phyloP scores from a whole-genome alignment of 2,888 invertebrate species.

The Apotomis capreana region DNA sequence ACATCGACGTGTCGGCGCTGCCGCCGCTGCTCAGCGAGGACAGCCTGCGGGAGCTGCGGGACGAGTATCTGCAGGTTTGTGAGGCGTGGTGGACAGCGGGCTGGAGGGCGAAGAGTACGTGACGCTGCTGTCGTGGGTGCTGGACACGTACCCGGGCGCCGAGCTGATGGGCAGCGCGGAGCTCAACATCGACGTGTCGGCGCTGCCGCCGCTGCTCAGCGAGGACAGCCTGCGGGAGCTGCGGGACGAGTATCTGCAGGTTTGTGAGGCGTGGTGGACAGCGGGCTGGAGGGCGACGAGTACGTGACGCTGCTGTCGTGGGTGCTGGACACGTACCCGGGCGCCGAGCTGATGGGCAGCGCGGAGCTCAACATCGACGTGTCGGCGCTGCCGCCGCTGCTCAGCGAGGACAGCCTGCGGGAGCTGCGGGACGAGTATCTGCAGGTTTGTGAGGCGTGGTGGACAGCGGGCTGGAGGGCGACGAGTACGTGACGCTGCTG shows the following conservation, averaged over 20 bases:
- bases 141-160: constrained; percentile 94
- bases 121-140: constrained; percentile 95
- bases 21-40: constrained; percentile 90
- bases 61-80: constrained; percentile 90
- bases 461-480: constrained; percentile 92
- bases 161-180: constrained; percentile 96
- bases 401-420: constrained; percentile 89
- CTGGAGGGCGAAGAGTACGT: constrained; percentile 98
- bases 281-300: constrained; percentile 97
- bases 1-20: constrained; percentile 87
- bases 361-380: constrained; percentile 91
- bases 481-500: constrained; percentile 97
- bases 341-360: constrained; percentile 94
- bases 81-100: constrained; percentile 84
- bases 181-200: constrained; percentile 88
- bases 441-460: no score
- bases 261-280: constrained; percentile 92
- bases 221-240: constrained; percentile 89
- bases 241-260: constrained; percentile 91
- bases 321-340: constrained; percentile 95
- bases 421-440: constrained; percentile 93
- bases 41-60: constrained; percentile 90
- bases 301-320: constrained; percentile 97
- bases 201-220: constrained; percentile 90
- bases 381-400: constrained; percentile 88